phyloP scores from a whole-genome alignment of 2,113 vertebrate species.

The Meleagris gallopavo region DNA sequence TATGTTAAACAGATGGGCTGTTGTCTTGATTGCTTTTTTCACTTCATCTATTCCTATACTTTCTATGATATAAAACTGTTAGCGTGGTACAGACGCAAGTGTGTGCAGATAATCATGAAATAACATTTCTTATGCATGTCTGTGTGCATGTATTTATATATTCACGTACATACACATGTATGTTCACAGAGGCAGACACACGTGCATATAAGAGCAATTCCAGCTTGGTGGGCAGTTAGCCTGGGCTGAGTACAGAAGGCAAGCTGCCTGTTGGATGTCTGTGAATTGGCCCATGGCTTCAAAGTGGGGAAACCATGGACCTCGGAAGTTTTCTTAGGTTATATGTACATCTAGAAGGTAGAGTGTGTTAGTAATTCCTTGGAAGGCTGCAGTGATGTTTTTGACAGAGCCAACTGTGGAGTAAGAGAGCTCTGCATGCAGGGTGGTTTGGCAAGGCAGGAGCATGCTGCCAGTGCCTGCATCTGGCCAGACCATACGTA shows the following conservation, averaged over 20 bases:
- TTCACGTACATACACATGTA: neutral
- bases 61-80: neutral
- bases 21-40: neutral
- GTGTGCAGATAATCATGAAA: neutral
- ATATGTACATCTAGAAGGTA: neutral
- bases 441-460: neutral
- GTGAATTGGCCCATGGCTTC: neutral
- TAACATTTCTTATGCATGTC: neutral
- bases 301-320: neutral
- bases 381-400: neutral
- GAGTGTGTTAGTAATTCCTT: neutral
- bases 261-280: accelerated
- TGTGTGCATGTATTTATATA: neutral
- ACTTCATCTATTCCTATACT: neutral
- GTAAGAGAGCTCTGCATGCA: neutral
- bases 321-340: neutral
- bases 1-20: neutral
- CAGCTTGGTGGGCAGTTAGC: neutral
- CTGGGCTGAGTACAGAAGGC: neutral
- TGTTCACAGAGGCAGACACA: neutral
- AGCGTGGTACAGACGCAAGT: neutral
- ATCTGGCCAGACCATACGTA: neutral
- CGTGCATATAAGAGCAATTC: neutral
- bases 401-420: neutral
- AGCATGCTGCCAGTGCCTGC: neutral